These are phyloP conservation scores for Acromyrmex charruanus DNA, from an alignment of 1,140 invertebrate species.

Conservation along the genomic window DNA sequence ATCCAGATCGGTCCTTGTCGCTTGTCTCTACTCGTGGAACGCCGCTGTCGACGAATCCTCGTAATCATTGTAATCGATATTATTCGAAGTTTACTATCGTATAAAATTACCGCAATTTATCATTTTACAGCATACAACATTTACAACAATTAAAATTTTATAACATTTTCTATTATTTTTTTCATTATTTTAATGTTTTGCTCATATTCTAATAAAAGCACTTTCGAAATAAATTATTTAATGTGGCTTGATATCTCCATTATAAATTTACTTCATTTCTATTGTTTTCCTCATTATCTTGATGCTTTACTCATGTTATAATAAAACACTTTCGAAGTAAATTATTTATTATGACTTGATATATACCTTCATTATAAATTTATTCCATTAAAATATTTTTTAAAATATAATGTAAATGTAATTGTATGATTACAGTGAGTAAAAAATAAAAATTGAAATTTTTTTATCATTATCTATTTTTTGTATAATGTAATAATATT, in stretches of 20 bases:
- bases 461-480: background rate
- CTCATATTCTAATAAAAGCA: background rate
- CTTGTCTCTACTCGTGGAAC: constrained; percentile 68
- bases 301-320: background rate
- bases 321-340: background rate
- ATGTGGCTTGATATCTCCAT: background rate
- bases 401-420: background rate
- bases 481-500: background rate
- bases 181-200: background rate
- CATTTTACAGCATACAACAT: background rate
- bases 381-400: background rate
- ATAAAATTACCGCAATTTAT: constrained; percentile 20
- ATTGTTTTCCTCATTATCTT: background rate
- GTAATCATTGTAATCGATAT: constrained; percentile 59
- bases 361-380: background rate
- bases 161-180: background rate
- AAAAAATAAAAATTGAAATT: background rate
- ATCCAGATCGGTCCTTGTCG: constrained; percentile 78
- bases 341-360: constrained; percentile 7
- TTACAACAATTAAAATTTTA: background rate
- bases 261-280: constrained; percentile 8
- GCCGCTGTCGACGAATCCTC: constrained; percentile 43
- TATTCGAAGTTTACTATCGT: constrained; percentile 7
- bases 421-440: background rate
- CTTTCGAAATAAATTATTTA: constrained; percentile 18